Conservation (phyloP, 37 sponge, comb jelly and placozoan genomes). For the Cliona cf. orientalis region DNA sequence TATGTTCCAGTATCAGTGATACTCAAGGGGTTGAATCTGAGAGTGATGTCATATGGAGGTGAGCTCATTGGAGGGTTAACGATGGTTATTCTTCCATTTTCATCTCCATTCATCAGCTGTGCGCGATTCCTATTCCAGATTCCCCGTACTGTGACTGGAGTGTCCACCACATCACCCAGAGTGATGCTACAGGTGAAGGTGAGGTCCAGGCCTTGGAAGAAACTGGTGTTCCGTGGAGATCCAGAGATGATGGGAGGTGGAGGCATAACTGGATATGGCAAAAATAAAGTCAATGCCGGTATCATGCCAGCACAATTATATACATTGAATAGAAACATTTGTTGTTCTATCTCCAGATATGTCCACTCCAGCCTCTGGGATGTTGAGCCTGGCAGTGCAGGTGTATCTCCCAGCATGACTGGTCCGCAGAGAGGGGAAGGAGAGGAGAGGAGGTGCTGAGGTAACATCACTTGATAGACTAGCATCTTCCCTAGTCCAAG, state of each 20-base stretch:
- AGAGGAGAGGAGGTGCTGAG: no score
- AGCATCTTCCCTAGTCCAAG: no score
- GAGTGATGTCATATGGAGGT: no score
- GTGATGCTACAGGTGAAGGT: conserved; percentile 11
- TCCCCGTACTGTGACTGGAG: not conserved
- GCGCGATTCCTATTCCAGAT: not conserved
- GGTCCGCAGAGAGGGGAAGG: no score
- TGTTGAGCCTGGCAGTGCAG: no score
- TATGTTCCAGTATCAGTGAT: not conserved
- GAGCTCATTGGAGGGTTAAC: not conserved
- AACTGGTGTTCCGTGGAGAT: conserved; percentile 2
- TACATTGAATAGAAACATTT: conserved; percentile 4
- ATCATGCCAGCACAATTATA: not conserved
- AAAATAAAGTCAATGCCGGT: not conserved
- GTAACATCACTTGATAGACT: no score
- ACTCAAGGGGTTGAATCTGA: not conserved
- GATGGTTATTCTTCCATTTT: not conserved
- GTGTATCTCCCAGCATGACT: no score
- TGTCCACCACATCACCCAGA: conserved; percentile 11
- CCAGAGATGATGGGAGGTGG: conserved; percentile 1
- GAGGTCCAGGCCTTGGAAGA: conserved; percentile 12
- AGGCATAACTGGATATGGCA: not conserved
- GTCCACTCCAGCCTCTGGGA: not conserved
- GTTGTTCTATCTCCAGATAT: not conserved
- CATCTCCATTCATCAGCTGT: not conserved